Evolutionary conservation across 2,113 vertebrate species (phyloP), one percentile per base, ranked within the genome.

Genomic region (Plecotus auritus): DNA sequence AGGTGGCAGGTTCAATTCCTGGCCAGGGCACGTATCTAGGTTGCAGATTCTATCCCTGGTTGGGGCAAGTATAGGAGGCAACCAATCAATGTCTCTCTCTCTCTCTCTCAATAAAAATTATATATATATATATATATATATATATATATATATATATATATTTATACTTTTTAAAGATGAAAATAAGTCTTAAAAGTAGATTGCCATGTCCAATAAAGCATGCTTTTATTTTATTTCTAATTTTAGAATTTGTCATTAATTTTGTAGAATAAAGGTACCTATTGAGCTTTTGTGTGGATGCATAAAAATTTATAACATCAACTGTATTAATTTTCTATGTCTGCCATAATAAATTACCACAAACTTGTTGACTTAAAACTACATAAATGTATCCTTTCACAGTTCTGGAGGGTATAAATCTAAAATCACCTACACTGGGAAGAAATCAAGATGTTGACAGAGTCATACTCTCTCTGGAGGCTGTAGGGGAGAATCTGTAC

Each of bases 261-360:
- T 95, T 92, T 95, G 37, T 82, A 74, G 30, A 85, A 84, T 81
- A 92, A 96, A 49, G 74, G 4, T 47, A 93, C 20, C 30, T 49
- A 13, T 20, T 37, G 5, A 95, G 30, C 1, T 45, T 32, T 22
- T 76, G 16, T 54, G 22, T 96, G 51, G 17, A 90, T 80, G n/a
- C 45, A 20, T 73, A 20, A 93, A 72, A 88, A 92, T 95, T 90
- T 92, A 94, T 86, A 85, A 67, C 80, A 94, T 84, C 74, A 87
- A 87, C 54, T 70, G 4, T 83, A 87, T 93, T 93, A 83, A 90
- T 96, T 94, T 93, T 85, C 72, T 82, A 66, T 77, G n/a, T 22
- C 56, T 91, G 28, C 37, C 14, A 7, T 91, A 92, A 92, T 83
- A 92, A 93, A 88, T 90, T 87, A 76, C 4, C 30, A 84, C 42